A percentile compares a stretch with the other conserved stretches of the same genome.
Conservation (phyloP, 2,113 vertebrate species). For the Cacatua alba region DNA sequence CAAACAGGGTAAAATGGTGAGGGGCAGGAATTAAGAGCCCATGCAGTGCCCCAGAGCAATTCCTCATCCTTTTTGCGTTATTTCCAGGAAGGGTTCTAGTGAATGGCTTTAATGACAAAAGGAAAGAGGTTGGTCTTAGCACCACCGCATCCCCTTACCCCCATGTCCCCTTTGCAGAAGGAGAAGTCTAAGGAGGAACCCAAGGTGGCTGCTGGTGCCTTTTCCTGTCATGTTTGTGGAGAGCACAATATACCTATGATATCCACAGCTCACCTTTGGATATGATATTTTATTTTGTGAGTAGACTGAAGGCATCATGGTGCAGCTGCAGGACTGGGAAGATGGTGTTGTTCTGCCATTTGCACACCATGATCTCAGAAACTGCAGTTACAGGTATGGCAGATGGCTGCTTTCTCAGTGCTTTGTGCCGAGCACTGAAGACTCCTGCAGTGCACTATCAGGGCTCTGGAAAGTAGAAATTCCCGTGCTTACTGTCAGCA, state of each 20-base stretch:
- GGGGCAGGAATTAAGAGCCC: not conserved
- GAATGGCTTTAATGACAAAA: not conserved
- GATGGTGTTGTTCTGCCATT: not conserved
- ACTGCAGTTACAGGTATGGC: not conserved
- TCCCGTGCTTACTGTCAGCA: not conserved
- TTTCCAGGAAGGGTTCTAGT: not conserved
- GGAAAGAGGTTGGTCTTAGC: not conserved
- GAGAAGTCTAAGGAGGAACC: not conserved
- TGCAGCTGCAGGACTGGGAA: not conserved
- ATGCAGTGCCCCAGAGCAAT: rapidly evolving
- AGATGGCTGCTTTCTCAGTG: not conserved
- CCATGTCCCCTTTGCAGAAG: rapidly evolving
- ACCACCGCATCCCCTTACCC: rapidly evolving
- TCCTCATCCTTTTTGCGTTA: not conserved
- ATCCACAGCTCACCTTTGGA: not conserved
- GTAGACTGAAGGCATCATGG: not conserved
- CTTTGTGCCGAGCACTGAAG: not conserved
- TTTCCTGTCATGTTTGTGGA: not conserved
- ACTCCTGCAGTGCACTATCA: not conserved
- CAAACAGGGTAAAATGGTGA: not conserved
- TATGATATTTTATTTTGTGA: not conserved
- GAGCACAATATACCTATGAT: not conserved
- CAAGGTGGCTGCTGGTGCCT: not conserved
- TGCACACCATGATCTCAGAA: not conserved
- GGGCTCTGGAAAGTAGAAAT: not conserved